Conservation (phyloP, 1,140 invertebrate species). For the Drosophila parabipectinata region DNA sequence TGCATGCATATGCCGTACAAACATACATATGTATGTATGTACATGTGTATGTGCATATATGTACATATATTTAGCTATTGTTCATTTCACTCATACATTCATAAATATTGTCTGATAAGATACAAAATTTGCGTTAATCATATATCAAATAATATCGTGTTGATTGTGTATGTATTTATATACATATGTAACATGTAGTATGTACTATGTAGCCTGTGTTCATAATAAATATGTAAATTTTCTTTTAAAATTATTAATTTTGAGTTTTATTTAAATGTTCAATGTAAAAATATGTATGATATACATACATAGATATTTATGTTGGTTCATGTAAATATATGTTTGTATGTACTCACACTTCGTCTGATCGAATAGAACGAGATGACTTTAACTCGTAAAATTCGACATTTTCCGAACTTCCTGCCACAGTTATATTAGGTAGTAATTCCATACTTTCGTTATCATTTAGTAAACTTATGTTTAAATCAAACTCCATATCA, state of each 20-base stretch:
- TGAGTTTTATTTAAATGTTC: background rate
- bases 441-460: slow-evolving; percentile 35
- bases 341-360: slow-evolving; percentile 33
- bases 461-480: slow-evolving; percentile 35
- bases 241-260: too few species aligned
- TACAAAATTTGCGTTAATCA: slow-evolving; percentile 32
- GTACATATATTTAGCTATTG: background rate
- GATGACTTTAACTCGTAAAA: slow-evolving; percentile 42
- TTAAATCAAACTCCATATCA: slow-evolving; percentile 43
- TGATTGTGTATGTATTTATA: background rate
- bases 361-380: slow-evolving; percentile 28
- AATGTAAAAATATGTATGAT: background rate
- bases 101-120: slow-evolving; percentile 28
- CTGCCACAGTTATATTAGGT: slow-evolving; percentile 32
- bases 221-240: background rate
- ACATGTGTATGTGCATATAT: too few species aligned
- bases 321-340: background rate
- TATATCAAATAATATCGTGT: background rate
- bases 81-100: background rate
- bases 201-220: background rate
- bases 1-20: background rate
- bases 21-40: background rate
- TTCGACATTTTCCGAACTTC: slow-evolving; percentile 35
- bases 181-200: background rate
- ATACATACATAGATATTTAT: background rate